These are phyloP conservation scores for Catocala sponsa DNA, from an alignment of 2,888 invertebrate genomes.

Conservation along the genomic window DNA sequence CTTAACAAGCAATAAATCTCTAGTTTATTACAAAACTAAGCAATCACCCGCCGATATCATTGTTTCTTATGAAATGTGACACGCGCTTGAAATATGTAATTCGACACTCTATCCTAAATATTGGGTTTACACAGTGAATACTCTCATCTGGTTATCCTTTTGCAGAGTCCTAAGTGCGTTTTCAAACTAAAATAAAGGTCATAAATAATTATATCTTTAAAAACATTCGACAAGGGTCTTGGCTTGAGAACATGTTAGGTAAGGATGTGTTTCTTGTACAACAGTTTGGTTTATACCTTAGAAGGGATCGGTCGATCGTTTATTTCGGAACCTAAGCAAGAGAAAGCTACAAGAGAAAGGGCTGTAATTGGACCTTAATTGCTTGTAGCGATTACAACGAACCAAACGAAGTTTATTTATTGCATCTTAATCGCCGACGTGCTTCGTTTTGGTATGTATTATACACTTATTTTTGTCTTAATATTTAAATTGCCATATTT, in stretches of 20 bases:
- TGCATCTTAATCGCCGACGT: not conserved
- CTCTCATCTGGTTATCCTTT: conserved; percentile 8
- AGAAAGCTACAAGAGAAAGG: not conserved
- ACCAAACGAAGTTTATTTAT: not conserved
- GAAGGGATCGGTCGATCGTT: not conserved
- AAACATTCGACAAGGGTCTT: not conserved
- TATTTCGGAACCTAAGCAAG: not conserved
- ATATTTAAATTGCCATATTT: too few species aligned
- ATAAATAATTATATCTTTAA: conserved; percentile 1
- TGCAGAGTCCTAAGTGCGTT: not conserved
- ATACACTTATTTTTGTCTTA: not conserved
- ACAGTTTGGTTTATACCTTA: not conserved
- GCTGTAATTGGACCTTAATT: not conserved
- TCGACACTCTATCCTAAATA: not conserved
- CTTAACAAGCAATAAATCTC: too few species aligned
- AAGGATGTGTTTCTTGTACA: not conserved
- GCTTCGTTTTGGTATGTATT: not conserved
- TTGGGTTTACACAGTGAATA: not conserved
- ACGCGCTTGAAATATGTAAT: not conserved
- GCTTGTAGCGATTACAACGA: not conserved
- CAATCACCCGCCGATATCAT: not conserved
- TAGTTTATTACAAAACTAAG: too few species aligned
- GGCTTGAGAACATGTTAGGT: not conserved
- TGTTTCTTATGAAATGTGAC: conserved; percentile 4
- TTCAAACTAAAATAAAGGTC: not conserved